A percentile compares a stretch with the other conserved stretches of the same genome.
phyloP scores from a whole-genome alignment of 2,113 vertebrate genomes.

The Clinocottus analis region DNA sequence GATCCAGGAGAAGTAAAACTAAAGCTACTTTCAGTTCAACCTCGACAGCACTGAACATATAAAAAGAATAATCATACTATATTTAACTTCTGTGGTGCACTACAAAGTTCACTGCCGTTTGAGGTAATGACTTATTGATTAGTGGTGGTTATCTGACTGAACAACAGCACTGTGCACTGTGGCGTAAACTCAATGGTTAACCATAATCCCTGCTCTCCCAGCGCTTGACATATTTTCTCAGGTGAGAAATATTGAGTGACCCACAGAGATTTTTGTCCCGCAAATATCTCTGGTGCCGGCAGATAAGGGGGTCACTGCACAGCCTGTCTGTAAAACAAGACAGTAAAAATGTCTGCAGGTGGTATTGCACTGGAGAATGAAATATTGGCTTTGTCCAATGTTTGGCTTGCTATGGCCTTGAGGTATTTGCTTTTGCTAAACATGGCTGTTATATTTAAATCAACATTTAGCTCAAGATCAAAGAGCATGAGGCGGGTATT shows the following conservation, averaged over 20 bases:
- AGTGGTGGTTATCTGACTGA: slow-evolving; percentile 53
- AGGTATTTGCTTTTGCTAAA: slow-evolving; percentile 37
- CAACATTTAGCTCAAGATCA: slow-evolving; percentile 58
- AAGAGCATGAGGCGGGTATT: slow-evolving; percentile 51
- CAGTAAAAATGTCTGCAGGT: slow-evolving; percentile 70
- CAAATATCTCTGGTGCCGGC: slow-evolving; percentile 68
- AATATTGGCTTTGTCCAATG: slow-evolving; percentile 51
- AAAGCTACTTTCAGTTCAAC: slow-evolving; percentile 22
- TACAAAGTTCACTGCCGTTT: slow-evolving; percentile 39
- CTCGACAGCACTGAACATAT: not conserved
- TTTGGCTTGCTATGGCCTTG: slow-evolving; percentile 20
- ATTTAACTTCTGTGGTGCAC: slow-evolving; percentile 39
- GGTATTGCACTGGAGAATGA: slow-evolving; percentile 41
- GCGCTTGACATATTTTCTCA: slow-evolving; percentile 69
- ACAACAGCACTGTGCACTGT: slow-evolving; percentile 34
- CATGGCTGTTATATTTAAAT: slow-evolving; percentile 55
- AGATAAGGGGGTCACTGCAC: slow-evolving; percentile 66
- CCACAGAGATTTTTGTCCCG: slow-evolving; percentile 63
- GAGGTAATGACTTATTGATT: slow-evolving; percentile 69
- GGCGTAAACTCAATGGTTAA: slow-evolving; percentile 57
- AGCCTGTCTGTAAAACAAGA: slow-evolving; percentile 73
- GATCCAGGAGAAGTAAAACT: slow-evolving; percentile 34
- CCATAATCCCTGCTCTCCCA: slow-evolving; percentile 64
- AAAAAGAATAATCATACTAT: slow-evolving; percentile 11
- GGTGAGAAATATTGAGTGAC: slow-evolving; percentile 72